Percentiles rank a stretch among this genome's conserved stretches.
These are phyloP conservation scores for Corythornis vintsioides DNA, from an alignment of 2,113 vertebrate species.

Conservation along the genomic window DNA sequence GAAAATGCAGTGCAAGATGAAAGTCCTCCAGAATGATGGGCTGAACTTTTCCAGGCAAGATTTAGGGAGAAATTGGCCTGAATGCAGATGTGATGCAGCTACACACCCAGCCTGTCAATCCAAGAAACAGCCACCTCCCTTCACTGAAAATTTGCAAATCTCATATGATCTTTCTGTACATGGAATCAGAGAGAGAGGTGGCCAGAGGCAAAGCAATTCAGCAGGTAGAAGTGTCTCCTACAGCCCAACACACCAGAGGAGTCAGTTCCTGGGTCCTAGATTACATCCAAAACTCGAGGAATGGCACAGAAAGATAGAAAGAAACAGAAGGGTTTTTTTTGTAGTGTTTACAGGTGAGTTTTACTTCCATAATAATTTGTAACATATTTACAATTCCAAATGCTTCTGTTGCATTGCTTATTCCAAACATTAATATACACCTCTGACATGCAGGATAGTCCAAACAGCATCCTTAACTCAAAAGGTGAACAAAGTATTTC, in stretches of 20 bases:
- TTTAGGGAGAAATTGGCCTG: not conserved
- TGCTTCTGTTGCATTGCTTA: not conserved
- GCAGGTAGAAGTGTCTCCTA: not conserved
- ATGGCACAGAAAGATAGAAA: not conserved
- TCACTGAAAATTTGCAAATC: too few relatives aligned
- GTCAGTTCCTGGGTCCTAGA: not conserved
- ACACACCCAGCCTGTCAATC: not conserved
- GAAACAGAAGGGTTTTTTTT: too few relatives aligned
- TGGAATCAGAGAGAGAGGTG: not conserved
- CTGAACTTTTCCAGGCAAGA: not conserved
- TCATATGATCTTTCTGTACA: too few relatives aligned
- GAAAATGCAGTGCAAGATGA: not conserved
- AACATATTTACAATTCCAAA: not conserved
- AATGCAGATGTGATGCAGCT: not conserved
- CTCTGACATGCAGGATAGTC: not conserved
- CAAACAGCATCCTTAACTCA: not conserved
- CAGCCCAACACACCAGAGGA: too few relatives aligned
- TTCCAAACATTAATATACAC: not conserved
- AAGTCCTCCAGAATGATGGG: not conserved
- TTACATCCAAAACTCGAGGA: not conserved
- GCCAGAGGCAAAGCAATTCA: not conserved
- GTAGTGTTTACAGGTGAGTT: not conserved
- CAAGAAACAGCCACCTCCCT: not conserved
- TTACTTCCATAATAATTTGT: not conserved
- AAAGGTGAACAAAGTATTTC: not conserved